Evolutionary conservation across 2,888 invertebrate genomes (phyloP).

Genomic region (Shargacucullia verbasci): DNA sequence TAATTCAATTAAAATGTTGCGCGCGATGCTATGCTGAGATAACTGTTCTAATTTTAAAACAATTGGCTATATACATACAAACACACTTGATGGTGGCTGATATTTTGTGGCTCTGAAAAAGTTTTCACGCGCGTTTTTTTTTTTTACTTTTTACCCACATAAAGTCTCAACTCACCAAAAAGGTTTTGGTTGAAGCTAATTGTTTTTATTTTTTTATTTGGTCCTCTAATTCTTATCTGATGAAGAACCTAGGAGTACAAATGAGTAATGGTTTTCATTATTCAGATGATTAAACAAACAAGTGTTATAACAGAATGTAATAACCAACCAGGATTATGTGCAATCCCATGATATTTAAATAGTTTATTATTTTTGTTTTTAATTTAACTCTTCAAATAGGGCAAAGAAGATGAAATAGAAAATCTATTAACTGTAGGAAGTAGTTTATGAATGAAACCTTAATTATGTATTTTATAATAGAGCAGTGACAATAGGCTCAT

Average conservation of each 20-base stretch:
- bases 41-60: slow-evolving; percentile 71
- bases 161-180: not conserved
- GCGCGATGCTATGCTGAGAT: slow-evolving; percentile 57
- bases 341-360: too few species aligned
- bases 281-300: not conserved
- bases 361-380: too few species aligned
- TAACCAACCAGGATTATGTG: too few species aligned
- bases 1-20: slow-evolving; percentile 72
- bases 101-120: slow-evolving; percentile 18
- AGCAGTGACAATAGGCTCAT: too few species aligned
- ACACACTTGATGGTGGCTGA: slow-evolving; percentile 43
- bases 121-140: slow-evolving; percentile 12
- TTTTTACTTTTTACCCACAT: slow-evolving; percentile 18
- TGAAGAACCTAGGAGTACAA: not conserved
- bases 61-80: slow-evolving; percentile 60
- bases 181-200: slow-evolving; percentile 21
- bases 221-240: too few species aligned
- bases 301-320: too few species aligned
- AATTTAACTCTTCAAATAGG: too few species aligned
- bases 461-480: too few species aligned
- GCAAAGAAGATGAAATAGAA: too few species aligned
- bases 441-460: too few species aligned
- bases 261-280: not conserved
- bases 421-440: too few species aligned
- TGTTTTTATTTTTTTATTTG: not conserved